phyloP scores from a whole-genome alignment of 2,797 vertebrate genomes.

The Pseudocheirus occidentalis region DNA sequence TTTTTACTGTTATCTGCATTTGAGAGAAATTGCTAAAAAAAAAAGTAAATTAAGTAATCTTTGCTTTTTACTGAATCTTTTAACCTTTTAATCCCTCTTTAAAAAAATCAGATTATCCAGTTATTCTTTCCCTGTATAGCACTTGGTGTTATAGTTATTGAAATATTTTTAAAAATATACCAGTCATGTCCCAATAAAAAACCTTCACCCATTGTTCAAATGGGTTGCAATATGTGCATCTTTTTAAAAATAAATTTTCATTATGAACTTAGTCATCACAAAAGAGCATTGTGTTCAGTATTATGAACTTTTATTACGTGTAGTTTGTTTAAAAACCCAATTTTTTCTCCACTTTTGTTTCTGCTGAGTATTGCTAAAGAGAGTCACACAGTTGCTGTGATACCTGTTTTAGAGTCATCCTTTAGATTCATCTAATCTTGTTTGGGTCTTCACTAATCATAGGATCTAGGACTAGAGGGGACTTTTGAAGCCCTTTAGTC shows the following conservation, averaged over 20 bases:
- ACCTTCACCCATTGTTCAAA: neutral
- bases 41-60: conserved; percentile 16
- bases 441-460: neutral
- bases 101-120: neutral
- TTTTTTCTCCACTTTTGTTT: neutral
- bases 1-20: conserved; percentile 36
- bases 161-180: neutral
- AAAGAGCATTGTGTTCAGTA: neutral
- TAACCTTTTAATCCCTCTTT: neutral
- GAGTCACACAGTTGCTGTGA: neutral
- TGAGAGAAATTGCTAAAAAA: conserved; percentile 38
- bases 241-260: neutral
- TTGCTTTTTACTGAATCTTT: neutral
- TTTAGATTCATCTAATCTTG: neutral
- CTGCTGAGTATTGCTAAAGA: neutral
- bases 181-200: neutral
- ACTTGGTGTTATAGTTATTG: neutral
- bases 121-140: neutral
- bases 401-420: neutral
- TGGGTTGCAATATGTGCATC: neutral
- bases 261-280: neutral
- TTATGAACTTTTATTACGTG: neutral
- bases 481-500: neutral
- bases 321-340: neutral
- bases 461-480: neutral